Base-by-base conservation (phyloP, 2,888 invertebrate genomes). In the Isotomurus palustris region DNA sequence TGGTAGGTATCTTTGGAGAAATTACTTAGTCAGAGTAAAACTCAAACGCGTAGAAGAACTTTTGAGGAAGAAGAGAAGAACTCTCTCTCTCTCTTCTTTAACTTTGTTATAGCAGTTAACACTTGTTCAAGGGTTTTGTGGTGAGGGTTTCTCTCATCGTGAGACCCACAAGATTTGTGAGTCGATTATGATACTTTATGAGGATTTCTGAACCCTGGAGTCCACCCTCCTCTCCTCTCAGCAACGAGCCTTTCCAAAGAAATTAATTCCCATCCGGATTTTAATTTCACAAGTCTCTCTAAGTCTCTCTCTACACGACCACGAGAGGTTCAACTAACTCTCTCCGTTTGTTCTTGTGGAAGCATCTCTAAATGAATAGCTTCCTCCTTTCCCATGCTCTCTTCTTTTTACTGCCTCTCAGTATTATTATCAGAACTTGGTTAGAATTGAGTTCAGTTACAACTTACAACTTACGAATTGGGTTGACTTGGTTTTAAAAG, bases 161-260 rank as follows among this genome's bases (percentile, higher is more conserved):
- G 40, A n/a, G 21, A 22, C 43, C 22, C 4, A 8, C 22, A 38
- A 53, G 58, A 58, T 58, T 58, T 58, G 58, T 53, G 53, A 53
- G 58, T 53, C 58, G 58, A 58, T 58, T 58, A 58, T 58, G 49
- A 58, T 58, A 53, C 53, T 58, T 58, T 58, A 53, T 43, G 58
- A 53, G 58, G 40, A 52, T 53, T 53, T 48, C 38, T 28, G 10
- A 32, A 35, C n/a, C 32, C 35, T 35, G 32, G 19, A 49, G 27
- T 27, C 8, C 6, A 50, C 22, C 4, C 5, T 21, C 28, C 21
- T 17, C 10, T 49, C 35, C 22, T 19, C 17, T 22, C n/a, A 27
- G 29, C 28, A 17, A 8, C 38, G n/a, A 38, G 32, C 19, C 25
- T 50, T 3, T 17, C 36, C 17, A 4, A 50, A 27, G 50, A 40